Conservation (phyloP, 2,797 vertebrate genomes). For the Dendrocincla tyrannina region DNA sequence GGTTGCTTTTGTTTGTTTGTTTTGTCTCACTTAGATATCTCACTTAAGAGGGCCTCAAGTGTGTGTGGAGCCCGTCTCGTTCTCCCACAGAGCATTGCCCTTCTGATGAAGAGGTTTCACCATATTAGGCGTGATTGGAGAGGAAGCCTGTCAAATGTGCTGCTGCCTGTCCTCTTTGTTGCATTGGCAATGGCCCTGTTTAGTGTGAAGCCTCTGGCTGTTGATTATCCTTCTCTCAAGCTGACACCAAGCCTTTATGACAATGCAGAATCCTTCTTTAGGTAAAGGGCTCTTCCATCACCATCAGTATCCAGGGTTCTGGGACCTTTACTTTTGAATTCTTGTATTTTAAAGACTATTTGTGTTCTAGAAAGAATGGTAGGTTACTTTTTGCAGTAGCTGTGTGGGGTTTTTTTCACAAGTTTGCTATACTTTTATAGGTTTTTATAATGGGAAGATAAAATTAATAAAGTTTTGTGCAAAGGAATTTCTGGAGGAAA, state of each 20-base stretch:
- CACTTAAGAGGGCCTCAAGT: accelerated
- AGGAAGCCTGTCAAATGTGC: conserved; percentile 2
- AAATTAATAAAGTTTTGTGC: neutral
- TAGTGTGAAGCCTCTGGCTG: conserved; percentile 65
- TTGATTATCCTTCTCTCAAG: conserved; percentile 68
- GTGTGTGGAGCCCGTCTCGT: neutral
- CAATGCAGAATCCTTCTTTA: conserved; percentile 67
- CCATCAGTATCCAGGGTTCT: neutral
- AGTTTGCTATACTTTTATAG: neutral
- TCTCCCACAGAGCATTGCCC: conserved; percentile 36
- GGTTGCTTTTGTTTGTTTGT: neutral
- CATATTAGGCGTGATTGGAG: conserved; percentile 57
- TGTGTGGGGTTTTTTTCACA: neutral
- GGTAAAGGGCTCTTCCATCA: conserved; percentile 41
- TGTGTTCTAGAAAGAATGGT: neutral
- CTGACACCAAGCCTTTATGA: conserved; percentile 64
- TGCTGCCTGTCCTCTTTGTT: conserved; percentile 74
- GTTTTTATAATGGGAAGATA: neutral
- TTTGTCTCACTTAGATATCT: neutral
- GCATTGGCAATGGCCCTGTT: conserved; percentile 77
- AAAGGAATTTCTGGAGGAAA: neutral
- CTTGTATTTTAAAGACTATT: neutral
- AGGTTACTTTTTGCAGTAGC: neutral
- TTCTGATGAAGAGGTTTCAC: conserved; percentile 65
- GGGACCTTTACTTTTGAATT: neutral